phyloP scores from a whole-genome alignment of 2,797 vertebrate genomes.

The Anabacerthia variegaticeps region DNA sequence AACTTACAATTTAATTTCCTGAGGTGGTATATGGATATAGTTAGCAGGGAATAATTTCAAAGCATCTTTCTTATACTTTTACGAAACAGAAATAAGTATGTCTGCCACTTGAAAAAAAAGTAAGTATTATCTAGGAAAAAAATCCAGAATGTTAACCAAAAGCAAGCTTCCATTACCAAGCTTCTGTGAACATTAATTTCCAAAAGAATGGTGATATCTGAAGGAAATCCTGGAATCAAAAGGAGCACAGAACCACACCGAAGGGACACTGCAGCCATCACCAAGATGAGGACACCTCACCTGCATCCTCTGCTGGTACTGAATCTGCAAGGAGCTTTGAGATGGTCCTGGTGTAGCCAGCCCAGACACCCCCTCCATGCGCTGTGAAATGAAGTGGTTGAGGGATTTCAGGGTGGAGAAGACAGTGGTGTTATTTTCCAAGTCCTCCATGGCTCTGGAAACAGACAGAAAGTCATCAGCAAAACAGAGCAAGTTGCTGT shows the following conservation, averaged over 20 bases:
- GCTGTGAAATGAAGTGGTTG: constrained; percentile 87
- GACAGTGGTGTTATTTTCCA: constrained; percentile 90
- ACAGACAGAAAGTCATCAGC: not conserved
- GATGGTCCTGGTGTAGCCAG: constrained; percentile 41
- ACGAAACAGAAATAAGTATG: not conserved
- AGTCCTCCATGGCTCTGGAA: constrained; percentile 81
- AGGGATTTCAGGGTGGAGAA: constrained; percentile 89
- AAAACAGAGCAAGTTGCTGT: not conserved
- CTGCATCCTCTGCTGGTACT: constrained; percentile 90
- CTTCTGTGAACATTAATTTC: not conserved
- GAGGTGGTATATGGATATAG: not conserved
- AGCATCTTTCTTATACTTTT: not conserved
- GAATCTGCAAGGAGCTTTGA: constrained; percentile 79
- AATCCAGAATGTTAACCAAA: not conserved
- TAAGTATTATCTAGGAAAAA: not conserved
- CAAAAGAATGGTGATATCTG: not conserved
- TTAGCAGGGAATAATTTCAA: not conserved
- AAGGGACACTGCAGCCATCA: not conserved
- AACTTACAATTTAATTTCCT: not conserved
- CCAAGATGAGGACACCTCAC: constrained; percentile 62
- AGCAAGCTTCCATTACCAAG: not conserved
- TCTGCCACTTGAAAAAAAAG: not conserved
- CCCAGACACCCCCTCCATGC: constrained; percentile 71
- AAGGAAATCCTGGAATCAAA: not conserved
- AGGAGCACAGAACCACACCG: not conserved